phyloP scores from a whole-genome alignment of 2,888 invertebrate genomes.

The Nomada lathburiana region DNA sequence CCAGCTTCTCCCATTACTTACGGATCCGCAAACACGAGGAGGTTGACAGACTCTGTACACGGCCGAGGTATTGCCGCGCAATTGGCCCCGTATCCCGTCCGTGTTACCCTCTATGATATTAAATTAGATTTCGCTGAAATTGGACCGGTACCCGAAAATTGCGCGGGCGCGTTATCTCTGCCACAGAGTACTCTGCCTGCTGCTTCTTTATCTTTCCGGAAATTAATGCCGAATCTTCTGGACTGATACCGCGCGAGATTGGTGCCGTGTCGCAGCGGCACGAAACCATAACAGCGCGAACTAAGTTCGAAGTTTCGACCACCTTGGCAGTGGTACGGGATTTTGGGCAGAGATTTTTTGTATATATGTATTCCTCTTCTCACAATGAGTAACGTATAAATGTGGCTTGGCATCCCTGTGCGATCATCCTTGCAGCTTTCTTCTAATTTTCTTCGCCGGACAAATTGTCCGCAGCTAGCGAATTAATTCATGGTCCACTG shows the following conservation, averaged over 20 bases:
- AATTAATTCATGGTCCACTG: too few species aligned
- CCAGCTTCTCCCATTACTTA: constrained; percentile 65
- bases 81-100: constrained; percentile 58
- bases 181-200: not conserved
- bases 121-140: constrained; percentile 66
- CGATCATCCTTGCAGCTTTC: too few species aligned
- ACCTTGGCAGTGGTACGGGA: too few species aligned
- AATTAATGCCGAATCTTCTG: not conserved
- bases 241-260: not conserved
- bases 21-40: constrained; percentile 70
- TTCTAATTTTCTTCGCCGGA: too few species aligned
- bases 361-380: too few species aligned
- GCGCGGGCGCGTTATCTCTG: constrained; percentile 8
- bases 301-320: too few species aligned
- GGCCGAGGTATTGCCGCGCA: constrained; percentile 63
- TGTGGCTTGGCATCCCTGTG: too few species aligned
- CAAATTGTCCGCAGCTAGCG: too few species aligned
- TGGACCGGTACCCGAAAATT: constrained; percentile 56
- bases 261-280: not conserved
- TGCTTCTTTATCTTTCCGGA: not conserved
- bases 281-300: not conserved
- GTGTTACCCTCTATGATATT: constrained; percentile 61
- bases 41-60: constrained; percentile 69
- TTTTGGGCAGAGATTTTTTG: too few species aligned
- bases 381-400: too few species aligned